Conservation (phyloP, 1,140 invertebrate genomes). For the Hycleus cichorii region DNA sequence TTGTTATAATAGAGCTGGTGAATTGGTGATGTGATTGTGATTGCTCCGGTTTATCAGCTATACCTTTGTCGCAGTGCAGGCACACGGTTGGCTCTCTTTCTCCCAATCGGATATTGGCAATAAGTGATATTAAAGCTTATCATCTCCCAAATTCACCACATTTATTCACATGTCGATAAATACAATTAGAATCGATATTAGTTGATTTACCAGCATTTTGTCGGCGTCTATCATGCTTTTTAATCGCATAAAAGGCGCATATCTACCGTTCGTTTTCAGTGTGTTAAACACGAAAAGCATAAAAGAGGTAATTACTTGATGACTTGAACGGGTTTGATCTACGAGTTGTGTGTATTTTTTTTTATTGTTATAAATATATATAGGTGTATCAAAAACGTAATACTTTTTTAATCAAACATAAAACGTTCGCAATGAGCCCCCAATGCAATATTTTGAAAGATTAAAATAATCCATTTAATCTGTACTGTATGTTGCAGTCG, state of each 20-base stretch:
- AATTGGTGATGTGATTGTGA: slow-evolving; percentile 37
- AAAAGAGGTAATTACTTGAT: slow-evolving; percentile 15
- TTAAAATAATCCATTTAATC: too few relatives aligned
- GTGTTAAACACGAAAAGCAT: not conserved
- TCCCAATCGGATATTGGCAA: slow-evolving; percentile 10
- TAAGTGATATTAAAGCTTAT: slow-evolving; percentile 2
- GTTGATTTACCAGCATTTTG: not conserved
- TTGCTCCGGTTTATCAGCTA: slow-evolving; percentile 35
- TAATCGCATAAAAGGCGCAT: not conserved
- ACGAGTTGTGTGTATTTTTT: too few relatives aligned
- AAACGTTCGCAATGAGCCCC: not conserved
- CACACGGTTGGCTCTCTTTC: not conserved
- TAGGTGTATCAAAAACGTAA: not conserved
- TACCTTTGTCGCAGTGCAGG: slow-evolving; percentile 21
- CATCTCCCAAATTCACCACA: not conserved
- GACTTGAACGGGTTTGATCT: slow-evolving; percentile 10
- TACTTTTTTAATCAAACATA: slow-evolving; percentile 13
- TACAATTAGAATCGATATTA: not conserved
- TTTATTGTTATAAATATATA: too few relatives aligned
- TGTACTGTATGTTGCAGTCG: too few relatives aligned
- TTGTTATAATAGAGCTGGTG: slow-evolving; percentile 34
- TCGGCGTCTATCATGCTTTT: not conserved
- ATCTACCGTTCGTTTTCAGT: not conserved
- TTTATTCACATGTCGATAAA: slow-evolving; percentile 1
- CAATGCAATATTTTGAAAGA: too few relatives aligned